Evolutionary conservation across 37 sponge, comb jelly and placozoan species (phyloP), one percentile per base, ranked within the genome.

Genomic region (Theonella swinhoei): DNA sequence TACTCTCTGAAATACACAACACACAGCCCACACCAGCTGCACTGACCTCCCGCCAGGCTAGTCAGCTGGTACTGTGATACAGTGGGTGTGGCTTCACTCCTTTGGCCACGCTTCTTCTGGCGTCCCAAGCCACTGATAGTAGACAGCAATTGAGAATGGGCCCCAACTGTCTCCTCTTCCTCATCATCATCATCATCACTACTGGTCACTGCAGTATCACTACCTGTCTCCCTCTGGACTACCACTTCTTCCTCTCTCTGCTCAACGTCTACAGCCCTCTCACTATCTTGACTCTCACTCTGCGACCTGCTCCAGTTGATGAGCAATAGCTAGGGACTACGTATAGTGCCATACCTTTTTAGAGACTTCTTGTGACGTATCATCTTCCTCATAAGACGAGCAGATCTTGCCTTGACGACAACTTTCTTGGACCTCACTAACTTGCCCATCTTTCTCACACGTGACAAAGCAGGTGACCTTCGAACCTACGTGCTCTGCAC

Each of bases 41-140:
- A 35, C 25, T 36, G 11, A 24, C 73, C 34, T 14, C 19, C 9
- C 11, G 28, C 25, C 39, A 39, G 40, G 20, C n/a, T 20, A 0
- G 38, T 29, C 3, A 79, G 40, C 33, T 86, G 72, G 54, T 39
- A 80, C 75, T 86, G 79, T 38, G 87, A 86, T 36, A 79, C 67
- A 30, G n/a, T 39, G 19, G 31, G 39, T 74, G 72, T 38, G 70
- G 74, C 80, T 67, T 86, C 87, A 63, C 62, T 74, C n/a, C 87
- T 71, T 33, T 79, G 87, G 11, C 23, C 70, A 32, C 64, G 32
- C n/a, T 26, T 68, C 42, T 43, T 80, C 29, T 28, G 54, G 14
- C 54, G 54, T 17, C 14, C 54, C 54, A 47, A 14, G 14, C 54
- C 54, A 47, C 54, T 47, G 54, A 47, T 47, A 17, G 54, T 14